Evolutionary conservation across 2,113 vertebrate genomes (phyloP), one percentile per base, ranked within the genome.

Genomic region (Riparia riparia): DNA sequence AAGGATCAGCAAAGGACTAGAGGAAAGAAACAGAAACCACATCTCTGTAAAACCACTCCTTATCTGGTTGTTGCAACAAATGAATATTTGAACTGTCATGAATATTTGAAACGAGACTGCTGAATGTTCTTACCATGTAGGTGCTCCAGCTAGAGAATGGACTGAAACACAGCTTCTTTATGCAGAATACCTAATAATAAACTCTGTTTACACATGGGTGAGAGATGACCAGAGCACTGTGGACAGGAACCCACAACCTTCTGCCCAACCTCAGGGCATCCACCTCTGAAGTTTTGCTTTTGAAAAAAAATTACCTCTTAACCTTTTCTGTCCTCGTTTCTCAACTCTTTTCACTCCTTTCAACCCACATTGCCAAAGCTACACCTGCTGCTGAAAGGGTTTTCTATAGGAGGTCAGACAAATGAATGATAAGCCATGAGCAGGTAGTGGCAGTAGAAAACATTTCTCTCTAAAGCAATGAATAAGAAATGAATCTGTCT

Each of bases 401-500:
- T 92, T 86, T 76, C 21, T 76, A 9, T 3, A 34, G 37, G 29
- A 78, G 39, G 7, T 61, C 60, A 78, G 25, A 28, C 5, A 34
- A 66, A 3, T 2, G 0, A 79, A 79, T 12, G 10, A 57, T 58
- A 80, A 84, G 19, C 25, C 9, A 3, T 0, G 0, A 47, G 34
- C 17, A 80, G 29, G 15, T n/a, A 34, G 64, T 4, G 42, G 25
- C 24, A 53, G 17, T 32, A 29, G 47, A 79, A 70, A 77, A 66
- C 8, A 31, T 25, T 49, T 45, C 76, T 79, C 28, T 82, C 79
- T n/a, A 19, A 90, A 72, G 78, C 12, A n/a, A 22, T 53, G 60
- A 80, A 63, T 41, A 32, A 90, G 17, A 92, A 94, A 73, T 24
- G 0, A 89, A 34, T 47, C 28, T n/a, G 60, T 49, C 31, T 85